Conservation (phyloP, 1,140 invertebrate genomes). For the Zaprionus tsacasi region DNA sequence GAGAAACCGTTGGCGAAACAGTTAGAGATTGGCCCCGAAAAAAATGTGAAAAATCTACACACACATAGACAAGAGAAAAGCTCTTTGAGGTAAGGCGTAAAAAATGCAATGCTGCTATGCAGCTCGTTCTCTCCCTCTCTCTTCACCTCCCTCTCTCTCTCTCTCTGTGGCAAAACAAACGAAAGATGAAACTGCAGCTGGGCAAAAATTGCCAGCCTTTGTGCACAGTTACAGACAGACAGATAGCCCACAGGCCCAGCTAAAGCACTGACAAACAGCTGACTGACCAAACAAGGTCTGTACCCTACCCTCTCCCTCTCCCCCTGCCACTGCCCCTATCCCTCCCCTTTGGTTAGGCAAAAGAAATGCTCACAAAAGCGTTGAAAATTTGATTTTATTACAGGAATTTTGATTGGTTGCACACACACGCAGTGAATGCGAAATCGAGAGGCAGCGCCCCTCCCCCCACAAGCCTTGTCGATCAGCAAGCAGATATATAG, state of each 20-base stretch:
- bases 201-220: conserved; percentile 68
- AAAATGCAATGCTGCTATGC: conserved; percentile 29
- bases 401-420: conserved; percentile 81
- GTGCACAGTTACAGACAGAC: conserved; percentile 59
- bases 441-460: conserved; percentile 2
- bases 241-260: not conserved
- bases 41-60: conserved; percentile 48
- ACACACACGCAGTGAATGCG: conserved; percentile 52
- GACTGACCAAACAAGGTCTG: conserved; percentile 10
- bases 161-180: conserved; percentile 57
- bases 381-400: conserved; percentile 82
- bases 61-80: conserved; percentile 57
- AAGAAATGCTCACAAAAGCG: conserved; percentile 68
- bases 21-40: not conserved
- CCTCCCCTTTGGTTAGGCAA: conserved; percentile 22
- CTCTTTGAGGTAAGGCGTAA: conserved; percentile 67
- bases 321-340: no score
- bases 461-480: not conserved
- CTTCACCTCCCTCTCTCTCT: not conserved
- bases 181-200: conserved; percentile 72
- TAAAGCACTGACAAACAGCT: conserved; percentile 44
- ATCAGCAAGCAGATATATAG: not conserved
- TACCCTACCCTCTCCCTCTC: not conserved
- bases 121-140: not conserved
- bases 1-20: not conserved